phyloP scores from a whole-genome alignment of 2,113 vertebrate genomes.

The Sturnus vulgaris region DNA sequence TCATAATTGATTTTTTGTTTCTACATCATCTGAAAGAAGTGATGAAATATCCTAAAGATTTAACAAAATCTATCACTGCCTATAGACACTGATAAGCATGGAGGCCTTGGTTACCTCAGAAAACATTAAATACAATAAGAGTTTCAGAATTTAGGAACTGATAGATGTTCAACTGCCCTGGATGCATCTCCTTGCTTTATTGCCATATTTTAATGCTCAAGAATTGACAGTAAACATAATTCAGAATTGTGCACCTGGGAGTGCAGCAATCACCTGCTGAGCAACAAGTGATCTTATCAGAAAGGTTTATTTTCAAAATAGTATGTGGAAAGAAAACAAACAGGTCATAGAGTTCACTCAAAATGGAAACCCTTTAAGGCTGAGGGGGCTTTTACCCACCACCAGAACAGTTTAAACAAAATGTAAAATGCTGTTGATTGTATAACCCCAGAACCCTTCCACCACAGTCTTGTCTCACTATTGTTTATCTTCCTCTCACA shows the following conservation, averaged over 20 bases:
- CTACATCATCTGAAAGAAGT: not conserved
- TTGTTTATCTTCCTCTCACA: not conserved
- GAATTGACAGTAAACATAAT: not conserved
- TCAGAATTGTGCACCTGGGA: not conserved
- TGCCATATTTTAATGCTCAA: not conserved
- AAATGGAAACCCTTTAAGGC: not conserved
- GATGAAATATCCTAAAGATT: not conserved
- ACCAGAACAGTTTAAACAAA: not conserved
- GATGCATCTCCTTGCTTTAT: not conserved
- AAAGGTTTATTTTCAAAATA: not conserved
- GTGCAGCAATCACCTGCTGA: not conserved
- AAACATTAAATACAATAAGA: not conserved
- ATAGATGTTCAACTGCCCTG: not conserved
- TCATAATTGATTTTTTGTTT: not conserved
- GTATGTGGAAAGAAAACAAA: fast-evolving
- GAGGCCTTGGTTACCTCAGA: not conserved
- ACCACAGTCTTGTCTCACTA: not conserved
- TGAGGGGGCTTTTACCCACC: not conserved
- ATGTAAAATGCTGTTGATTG: not conserved
- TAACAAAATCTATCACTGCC: not conserved
- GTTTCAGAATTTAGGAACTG: not conserved
- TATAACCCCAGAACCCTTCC: not conserved
- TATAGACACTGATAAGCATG: not conserved
- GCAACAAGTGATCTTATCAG: not conserved
- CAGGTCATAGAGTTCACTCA: not conserved